Conservation (phyloP, 2,113 vertebrate species). For the Thunnus thynnus region DNA sequence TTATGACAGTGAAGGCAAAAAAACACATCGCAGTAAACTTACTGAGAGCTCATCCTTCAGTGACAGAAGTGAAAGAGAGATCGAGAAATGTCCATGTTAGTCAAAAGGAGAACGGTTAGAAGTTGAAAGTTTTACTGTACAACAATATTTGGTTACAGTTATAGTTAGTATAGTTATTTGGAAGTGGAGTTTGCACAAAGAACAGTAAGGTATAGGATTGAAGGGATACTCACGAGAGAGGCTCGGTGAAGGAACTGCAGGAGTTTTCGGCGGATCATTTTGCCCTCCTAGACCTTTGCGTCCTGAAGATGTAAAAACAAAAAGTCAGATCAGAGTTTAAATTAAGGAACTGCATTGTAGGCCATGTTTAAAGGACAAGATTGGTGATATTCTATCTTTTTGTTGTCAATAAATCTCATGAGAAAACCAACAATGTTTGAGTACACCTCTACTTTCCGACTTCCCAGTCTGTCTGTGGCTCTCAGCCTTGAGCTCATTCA, state of each 20-base stretch:
- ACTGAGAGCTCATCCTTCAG: slow-evolving; percentile 81
- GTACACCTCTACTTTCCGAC: not conserved
- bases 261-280: slow-evolving; percentile 80
- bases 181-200: not conserved
- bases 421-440: not conserved
- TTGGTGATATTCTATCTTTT: not conserved
- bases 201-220: not conserved
- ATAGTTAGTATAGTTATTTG: slow-evolving; percentile 63
- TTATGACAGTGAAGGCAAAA: slow-evolving; percentile 20
- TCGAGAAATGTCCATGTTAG: slow-evolving; percentile 64
- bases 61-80: slow-evolving; percentile 71
- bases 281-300: slow-evolving; percentile 68
- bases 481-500: not conserved
- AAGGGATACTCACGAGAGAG: slow-evolving; percentile 81
- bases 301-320: slow-evolving; percentile 61
- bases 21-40: slow-evolving; percentile 67
- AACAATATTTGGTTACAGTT: slow-evolving; percentile 11
- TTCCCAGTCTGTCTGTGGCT: not conserved
- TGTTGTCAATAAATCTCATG: not conserved
- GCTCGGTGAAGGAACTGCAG: slow-evolving; percentile 79
- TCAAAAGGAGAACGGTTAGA: slow-evolving; percentile 47
- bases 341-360: not conserved
- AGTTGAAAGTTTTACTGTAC: not conserved
- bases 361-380: not conserved
- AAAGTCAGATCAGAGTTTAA: not conserved